Conservation (phyloP, 2,797 vertebrate genomes). For the Scolopax rusticola region DNA sequence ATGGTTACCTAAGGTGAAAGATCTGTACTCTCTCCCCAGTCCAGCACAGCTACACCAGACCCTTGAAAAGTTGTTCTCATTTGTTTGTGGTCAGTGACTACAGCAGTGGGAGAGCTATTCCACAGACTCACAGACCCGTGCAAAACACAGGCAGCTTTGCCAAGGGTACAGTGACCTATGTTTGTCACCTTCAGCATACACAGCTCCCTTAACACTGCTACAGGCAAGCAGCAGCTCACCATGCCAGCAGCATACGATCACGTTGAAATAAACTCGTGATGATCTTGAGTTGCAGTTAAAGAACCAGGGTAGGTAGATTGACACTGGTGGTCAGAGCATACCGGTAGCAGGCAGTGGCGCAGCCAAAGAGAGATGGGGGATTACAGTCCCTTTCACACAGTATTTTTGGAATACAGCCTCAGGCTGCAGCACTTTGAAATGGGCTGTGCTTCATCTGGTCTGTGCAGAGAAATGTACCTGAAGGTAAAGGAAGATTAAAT, state of each 20-base stretch:
- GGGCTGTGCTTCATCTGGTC: not conserved
- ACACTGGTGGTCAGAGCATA: not conserved
- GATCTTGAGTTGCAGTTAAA: not conserved
- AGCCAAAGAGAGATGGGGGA: not conserved
- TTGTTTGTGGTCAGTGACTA: fast-evolving
- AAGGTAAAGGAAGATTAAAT: not conserved
- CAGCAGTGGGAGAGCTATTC: not conserved
- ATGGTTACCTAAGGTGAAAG: not conserved
- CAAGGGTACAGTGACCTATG: not conserved
- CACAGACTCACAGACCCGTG: not conserved
- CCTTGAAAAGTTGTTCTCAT: not conserved
- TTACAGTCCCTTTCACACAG: not conserved
- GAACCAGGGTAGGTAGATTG: not conserved
- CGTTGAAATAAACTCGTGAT: not conserved
- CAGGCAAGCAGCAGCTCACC: not conserved
- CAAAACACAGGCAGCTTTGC: not conserved
- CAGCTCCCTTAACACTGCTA: not conserved
- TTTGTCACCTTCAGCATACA: not conserved
- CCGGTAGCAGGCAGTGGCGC: not conserved
- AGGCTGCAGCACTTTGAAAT: not conserved
- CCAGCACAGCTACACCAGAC: not conserved
- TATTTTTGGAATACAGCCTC: not conserved
- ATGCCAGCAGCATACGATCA: not conserved
- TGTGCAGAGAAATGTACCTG: not conserved
- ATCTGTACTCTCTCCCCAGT: not conserved